These are phyloP conservation scores for Cyclophora albipunctata DNA, from an alignment of 2,888 invertebrate genomes.

Conservation along the genomic window DNA sequence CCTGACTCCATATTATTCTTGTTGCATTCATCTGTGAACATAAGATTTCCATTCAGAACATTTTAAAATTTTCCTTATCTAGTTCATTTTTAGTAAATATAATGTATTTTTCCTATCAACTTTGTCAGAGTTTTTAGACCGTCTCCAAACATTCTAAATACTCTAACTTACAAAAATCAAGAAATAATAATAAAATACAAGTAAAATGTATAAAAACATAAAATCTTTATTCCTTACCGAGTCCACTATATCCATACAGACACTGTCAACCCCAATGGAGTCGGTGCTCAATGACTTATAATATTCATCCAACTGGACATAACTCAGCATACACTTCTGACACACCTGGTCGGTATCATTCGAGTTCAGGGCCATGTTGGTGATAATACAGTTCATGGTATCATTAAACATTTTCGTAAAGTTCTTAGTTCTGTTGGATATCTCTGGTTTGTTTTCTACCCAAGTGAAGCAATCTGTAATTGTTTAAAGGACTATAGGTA, in stretches of 20 bases:
- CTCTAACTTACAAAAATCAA: no score
- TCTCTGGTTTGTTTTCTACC: slow-evolving; percentile 40
- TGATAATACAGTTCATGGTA: slow-evolving; percentile 58
- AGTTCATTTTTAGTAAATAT: no score
- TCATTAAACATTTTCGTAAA: slow-evolving; percentile 64
- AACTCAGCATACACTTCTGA: slow-evolving; percentile 69
- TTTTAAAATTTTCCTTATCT: background rate
- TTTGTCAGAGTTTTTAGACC: background rate
- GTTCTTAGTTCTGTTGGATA: slow-evolving; percentile 64
- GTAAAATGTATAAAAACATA: no score
- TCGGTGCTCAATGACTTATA: slow-evolving; percentile 74
- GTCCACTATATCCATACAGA: slow-evolving; percentile 82
- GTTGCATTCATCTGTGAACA: slow-evolving; percentile 78
- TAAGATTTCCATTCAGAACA: background rate
- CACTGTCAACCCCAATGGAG: slow-evolving; percentile 72
- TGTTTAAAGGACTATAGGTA: no score
- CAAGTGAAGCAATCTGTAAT: no score
- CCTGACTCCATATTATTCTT: slow-evolving; percentile 77
- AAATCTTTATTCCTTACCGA: slow-evolving; percentile 57
- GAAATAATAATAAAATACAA: no score
- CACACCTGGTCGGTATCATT: slow-evolving; percentile 61
- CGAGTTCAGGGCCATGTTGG: slow-evolving; percentile 29
- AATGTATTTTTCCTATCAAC: background rate
- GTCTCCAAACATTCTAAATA: no score
- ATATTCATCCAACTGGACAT: slow-evolving; percentile 70